phyloP scores from a whole-genome alignment of 2,113 vertebrate genomes.

The Morone saxatilis region DNA sequence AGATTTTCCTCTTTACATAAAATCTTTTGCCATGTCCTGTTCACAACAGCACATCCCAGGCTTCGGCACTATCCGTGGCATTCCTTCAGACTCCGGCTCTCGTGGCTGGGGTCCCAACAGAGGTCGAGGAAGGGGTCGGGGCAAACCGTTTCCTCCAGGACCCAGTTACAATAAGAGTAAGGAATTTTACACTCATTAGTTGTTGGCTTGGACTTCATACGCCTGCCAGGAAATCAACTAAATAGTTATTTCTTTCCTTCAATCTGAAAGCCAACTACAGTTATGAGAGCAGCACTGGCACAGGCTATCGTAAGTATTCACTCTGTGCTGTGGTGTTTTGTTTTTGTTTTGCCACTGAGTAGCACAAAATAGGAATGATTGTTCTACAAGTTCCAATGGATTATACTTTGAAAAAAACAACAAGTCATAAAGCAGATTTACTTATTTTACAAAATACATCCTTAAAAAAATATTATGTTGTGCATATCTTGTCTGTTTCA shows the following conservation, averaged over 20 bases:
- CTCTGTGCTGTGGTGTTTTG: not conserved
- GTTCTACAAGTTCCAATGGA: not conserved
- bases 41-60: slow-evolving; percentile 88
- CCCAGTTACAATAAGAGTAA: slow-evolving; percentile 87
- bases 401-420: not conserved
- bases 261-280: slow-evolving; percentile 87
- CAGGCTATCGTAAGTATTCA: slow-evolving; percentile 90
- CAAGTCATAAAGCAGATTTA: not conserved
- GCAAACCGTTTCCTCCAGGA: slow-evolving; percentile 83
- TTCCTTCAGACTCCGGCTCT: slow-evolving; percentile 81
- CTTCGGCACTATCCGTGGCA: slow-evolving; percentile 88
- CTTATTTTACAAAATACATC: not conserved
- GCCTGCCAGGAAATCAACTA: slow-evolving; percentile 1
- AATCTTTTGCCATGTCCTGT: not conserved
- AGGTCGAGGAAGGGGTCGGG: slow-evolving; percentile 86
- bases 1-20: not conserved
- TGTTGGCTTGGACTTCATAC: not conserved
- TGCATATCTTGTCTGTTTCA: not conserved
- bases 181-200: not conserved
- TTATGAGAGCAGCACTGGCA: slow-evolving; percentile 86
- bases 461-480: not conserved
- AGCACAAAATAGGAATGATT: not conserved
- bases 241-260: slow-evolving; percentile 18
- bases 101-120: slow-evolving; percentile 87
- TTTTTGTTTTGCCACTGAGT: not conserved